Evolutionary conservation across 2,113 vertebrate species (phyloP), one percentile per base, ranked within the genome.

Genomic region (Nothobranchius furzeri): DNA sequence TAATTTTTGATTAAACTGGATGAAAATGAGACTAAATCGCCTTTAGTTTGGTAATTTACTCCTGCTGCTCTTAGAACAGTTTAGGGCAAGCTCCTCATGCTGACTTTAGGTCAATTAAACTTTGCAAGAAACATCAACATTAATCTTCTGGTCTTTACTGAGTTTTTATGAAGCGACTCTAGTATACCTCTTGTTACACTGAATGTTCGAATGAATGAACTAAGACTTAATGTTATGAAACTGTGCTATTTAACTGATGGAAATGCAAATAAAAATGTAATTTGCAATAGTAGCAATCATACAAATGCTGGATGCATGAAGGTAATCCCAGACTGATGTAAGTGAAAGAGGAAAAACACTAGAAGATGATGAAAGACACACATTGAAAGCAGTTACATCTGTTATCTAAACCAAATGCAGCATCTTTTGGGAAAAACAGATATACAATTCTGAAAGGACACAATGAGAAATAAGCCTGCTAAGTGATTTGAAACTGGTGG

Each of bases 381-480:
- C 64, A 68, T 6, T 73, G 68, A 85, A 73, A 86, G 67, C 81
- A 78, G 73, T 85, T 78, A 85, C 68, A 87, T 86, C 78, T 84
- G 79, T 86, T 75, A 87, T 83, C 78, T 70, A 88, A 88, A 90
- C 78, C 82, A 89, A 91, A 81, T 86, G 85, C 89, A 88, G 87
- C 85, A 90, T 89, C 75, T 89, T 88, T 83, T n/a, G 12, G 87
- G 88, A 87, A 90, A 72, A 83, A 74, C 12, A 45, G 9, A 45
- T 45, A 45, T 45, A 45, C 70, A 58, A 81, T 77, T 84, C 85
- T 74, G 60, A 82, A 67, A 78, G 53, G 75, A 68, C 85, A 85
- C 81, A 85, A 79, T 66, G 35, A 79, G 71, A 85, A 87, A 85
- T 79, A 86, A 82, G 81, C 83, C 85, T 61, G 51, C 60, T 58